These are phyloP conservation scores for Himalopsyche phryganea DNA, from an alignment of 1,140 invertebrate genomes.

Conservation along the genomic window DNA sequence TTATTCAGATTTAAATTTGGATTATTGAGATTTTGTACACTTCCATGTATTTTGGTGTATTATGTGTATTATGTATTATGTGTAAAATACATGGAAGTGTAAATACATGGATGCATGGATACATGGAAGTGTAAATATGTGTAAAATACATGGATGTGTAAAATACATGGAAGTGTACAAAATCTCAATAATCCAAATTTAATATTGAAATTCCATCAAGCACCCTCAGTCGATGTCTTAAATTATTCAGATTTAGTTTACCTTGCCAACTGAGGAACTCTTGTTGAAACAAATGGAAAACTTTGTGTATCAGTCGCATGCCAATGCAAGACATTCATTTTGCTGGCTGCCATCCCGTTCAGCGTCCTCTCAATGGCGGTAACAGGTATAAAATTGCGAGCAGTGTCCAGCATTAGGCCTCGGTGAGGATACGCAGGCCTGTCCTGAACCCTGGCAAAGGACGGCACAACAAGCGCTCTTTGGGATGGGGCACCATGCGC, in stretches of 20 bases:
- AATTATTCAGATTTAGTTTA: slow-evolving; percentile 40
- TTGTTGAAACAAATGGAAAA: slow-evolving; percentile 72
- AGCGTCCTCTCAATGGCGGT: slow-evolving; percentile 64
- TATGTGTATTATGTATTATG: too few species aligned
- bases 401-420: slow-evolving; percentile 71
- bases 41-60: too few species aligned
- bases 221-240: too few species aligned
- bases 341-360: slow-evolving; percentile 77
- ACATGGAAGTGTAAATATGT: background rate
- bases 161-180: too few species aligned
- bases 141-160: background rate
- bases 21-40: too few species aligned
- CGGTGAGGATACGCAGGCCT: slow-evolving; percentile 67
- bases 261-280: slow-evolving; percentile 71
- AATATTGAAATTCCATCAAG: too few species aligned
- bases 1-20: too few species aligned
- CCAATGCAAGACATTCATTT: slow-evolving; percentile 85
- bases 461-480: slow-evolving; percentile 37
- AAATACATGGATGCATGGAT: background rate
- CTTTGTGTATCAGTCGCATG: slow-evolving; percentile 82
- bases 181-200: too few species aligned
- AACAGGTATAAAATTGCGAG: slow-evolving; percentile 70
- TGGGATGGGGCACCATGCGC: slow-evolving; percentile 34
- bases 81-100: slow-evolving; percentile 2
- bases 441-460: slow-evolving; percentile 58